A percentile compares a stretch with the other conserved stretches of the same genome.
Conservation (phyloP, 2,888 invertebrate genomes). For the Caenorhabditis wallacei region DNA sequence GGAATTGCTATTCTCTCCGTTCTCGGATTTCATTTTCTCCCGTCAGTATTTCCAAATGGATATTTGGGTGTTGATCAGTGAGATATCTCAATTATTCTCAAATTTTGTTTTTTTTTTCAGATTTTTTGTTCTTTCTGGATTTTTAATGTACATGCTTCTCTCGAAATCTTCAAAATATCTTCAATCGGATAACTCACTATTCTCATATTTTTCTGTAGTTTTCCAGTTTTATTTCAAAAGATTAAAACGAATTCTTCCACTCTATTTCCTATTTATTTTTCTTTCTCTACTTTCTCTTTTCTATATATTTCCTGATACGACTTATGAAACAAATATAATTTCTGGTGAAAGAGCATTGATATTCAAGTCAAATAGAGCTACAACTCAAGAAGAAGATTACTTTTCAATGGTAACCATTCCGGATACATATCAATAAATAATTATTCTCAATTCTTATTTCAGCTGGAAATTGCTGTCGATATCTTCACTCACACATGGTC, state of each 20-base stretch:
- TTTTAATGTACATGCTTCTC: background rate
- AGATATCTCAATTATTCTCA: background rate
- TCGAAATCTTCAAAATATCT: background rate
- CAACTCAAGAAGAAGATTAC: constrained; percentile 3
- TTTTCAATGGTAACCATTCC: constrained; percentile 31
- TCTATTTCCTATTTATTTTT: constrained; percentile 5
- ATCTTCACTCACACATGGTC: constrained; percentile 38
- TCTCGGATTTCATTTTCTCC: constrained; percentile 29
- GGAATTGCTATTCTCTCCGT: constrained; percentile 32
- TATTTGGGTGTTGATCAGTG: constrained; percentile 42
- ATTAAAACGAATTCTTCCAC: constrained; percentile 8
- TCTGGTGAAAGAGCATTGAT: constrained; percentile 1
- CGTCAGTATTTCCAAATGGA: constrained; percentile 24
- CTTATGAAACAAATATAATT: constrained; percentile 1
- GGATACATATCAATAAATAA: background rate
- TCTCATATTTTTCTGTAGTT: background rate
- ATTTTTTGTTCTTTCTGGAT: constrained; percentile 38
- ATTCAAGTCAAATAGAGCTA: constrained; percentile 12
- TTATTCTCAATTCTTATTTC: background rate
- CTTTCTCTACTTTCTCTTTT: background rate
- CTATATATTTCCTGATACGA: constrained; percentile 4
- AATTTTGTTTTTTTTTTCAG: constrained; percentile 16
- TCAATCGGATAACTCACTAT: background rate
- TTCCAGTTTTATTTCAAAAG: background rate
- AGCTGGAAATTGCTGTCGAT: constrained; percentile 10